Percentiles rank a stretch among this genome's conserved stretches.
These are phyloP conservation scores for Lymantria monacha DNA, from an alignment of 2,888 invertebrate species.

Conservation along the genomic window DNA sequence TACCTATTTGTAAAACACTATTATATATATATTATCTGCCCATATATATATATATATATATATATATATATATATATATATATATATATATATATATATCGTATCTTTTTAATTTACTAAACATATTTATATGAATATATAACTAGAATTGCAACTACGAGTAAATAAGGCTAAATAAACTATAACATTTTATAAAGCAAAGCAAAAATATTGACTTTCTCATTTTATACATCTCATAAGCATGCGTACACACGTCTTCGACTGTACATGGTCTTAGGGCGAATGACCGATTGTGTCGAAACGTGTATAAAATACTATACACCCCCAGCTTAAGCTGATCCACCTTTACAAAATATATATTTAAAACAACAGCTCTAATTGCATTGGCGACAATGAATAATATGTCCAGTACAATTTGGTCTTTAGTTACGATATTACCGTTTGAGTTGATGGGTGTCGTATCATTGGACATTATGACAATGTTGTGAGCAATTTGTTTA, in stretches of 20 bases:
- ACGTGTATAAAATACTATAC: slow-evolving; percentile 56
- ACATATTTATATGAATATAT: slow-evolving; percentile 11
- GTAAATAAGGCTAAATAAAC: slow-evolving; percentile 28
- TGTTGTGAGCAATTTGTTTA: slow-evolving; percentile 49
- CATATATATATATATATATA: too few species aligned
- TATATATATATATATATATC: too few species aligned
- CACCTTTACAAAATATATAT: slow-evolving; percentile 8
- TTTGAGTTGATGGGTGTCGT: slow-evolving; percentile 16
- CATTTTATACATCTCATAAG: slow-evolving; percentile 39
- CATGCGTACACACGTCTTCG: slow-evolving; percentile 43
- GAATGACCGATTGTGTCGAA: slow-evolving; percentile 61
- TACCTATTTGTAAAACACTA: too few species aligned
- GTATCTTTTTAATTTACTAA: background rate
- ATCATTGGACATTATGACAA: slow-evolving; percentile 39
- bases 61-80: too few species aligned
- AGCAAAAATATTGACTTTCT: slow-evolving; percentile 40
- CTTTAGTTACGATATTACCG: slow-evolving; percentile 24
- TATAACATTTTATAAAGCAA: slow-evolving; percentile 32
- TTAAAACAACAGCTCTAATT: slow-evolving; percentile 7
- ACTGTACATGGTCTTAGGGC: slow-evolving; percentile 39
- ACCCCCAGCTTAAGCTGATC: slow-evolving; percentile 32
- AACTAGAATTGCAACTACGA: slow-evolving; percentile 22
- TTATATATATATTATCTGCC: too few species aligned
- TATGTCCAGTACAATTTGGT: slow-evolving; percentile 28
- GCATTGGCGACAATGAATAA: slow-evolving; percentile 13